Evolutionary conservation across 2,888 invertebrate species (phyloP), one percentile per base, ranked within the genome.

Genomic region (Andrena chrysosceles): DNA sequence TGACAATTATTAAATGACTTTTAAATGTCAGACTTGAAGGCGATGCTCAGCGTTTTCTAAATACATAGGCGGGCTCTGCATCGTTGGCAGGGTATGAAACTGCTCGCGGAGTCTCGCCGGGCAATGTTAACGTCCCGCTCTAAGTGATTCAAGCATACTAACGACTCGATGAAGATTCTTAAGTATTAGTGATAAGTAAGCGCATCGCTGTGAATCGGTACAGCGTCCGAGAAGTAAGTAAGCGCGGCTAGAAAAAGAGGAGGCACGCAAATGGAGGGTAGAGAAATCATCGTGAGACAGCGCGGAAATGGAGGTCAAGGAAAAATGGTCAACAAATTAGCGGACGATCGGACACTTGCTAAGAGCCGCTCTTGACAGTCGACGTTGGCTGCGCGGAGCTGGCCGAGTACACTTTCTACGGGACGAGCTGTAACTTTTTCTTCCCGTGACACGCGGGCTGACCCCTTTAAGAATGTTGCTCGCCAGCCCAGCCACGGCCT

Each of bases 401-500:
- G 63, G 54, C 20, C 68, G 33, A 20, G 23, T 66, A 52, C 52
- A 42, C 69, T 70, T 59, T 70, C 59, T 48, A 70, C 59, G 59
- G 23, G 69, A 48, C 69, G 56, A 59, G 26, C 77, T 84, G 68
- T 71, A 52, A 81, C 70, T 84, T 84, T 86, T 85, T 87, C 83
- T 87, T 88, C 87, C 85, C 87, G 87, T 87, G 87, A 87, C 85
- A 87, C 87, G 68, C 78, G 63, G 84, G 59, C 78, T 87, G 87
- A 87, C 87, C 87, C 78, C 84, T 85, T 85, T 85, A 87, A 87
- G 87, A 87, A 87, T 85, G 87, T 84, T 87, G 85, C 84, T 87
- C 84, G 81, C 87, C 77, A 79, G 49, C 73, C 74, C 72, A 56
- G 56, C 67, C 81, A 69, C 81, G 85, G 88, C 88, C 88, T 88